phyloP scores from a whole-genome alignment of 2,113 vertebrate species.

The Hyaena hyaena region DNA sequence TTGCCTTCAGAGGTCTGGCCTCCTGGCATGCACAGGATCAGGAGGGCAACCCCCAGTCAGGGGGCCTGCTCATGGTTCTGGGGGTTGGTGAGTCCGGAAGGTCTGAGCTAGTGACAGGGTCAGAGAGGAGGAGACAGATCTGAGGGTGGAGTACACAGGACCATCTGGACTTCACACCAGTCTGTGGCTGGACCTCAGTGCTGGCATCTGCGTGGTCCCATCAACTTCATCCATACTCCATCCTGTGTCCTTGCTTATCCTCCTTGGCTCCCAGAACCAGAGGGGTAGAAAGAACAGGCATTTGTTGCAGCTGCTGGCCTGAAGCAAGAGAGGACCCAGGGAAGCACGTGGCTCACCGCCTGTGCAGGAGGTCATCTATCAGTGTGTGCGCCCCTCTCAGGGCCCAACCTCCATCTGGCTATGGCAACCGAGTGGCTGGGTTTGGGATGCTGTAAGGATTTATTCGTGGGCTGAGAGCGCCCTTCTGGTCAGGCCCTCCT shows the following conservation, averaged over 20 bases:
- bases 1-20: neutral
- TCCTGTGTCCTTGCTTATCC: neutral
- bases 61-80: neutral
- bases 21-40: neutral
- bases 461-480: neutral
- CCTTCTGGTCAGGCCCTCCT: neutral
- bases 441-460: neutral
- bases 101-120: neutral
- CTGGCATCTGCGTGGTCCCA: neutral
- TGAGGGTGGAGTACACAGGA: neutral
- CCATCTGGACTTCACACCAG: neutral
- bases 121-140: neutral
- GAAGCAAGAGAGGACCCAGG: neutral
- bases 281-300: neutral
- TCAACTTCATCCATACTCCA: neutral
- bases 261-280: too few species aligned
- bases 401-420: neutral
- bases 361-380: neutral
- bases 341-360: neutral
- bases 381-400: neutral
- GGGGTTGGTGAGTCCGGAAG: neutral
- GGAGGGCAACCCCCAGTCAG: neutral
- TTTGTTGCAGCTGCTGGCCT: neutral
- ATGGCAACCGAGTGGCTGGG: too few species aligned
- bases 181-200: neutral